phyloP scores from a whole-genome alignment of 2,888 invertebrate genomes.

The Plebejus melissa region DNA sequence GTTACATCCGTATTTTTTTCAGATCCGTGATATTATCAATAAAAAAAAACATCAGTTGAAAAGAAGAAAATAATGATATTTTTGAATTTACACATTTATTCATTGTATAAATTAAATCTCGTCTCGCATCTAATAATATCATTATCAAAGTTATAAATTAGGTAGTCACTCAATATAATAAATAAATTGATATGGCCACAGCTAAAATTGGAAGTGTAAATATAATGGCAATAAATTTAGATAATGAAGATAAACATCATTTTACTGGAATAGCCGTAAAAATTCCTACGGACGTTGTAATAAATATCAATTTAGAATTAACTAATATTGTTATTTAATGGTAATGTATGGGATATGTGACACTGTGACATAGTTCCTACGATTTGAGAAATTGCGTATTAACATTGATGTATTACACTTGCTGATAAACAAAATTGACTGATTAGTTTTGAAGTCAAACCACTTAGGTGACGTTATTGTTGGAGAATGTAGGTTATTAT shows the following conservation, averaged over 20 bases:
- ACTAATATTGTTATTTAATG: conserved; percentile 18
- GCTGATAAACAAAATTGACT: neutral
- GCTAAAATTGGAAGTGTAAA: conserved; percentile 15
- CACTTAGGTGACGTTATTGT: neutral
- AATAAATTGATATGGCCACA: conserved; percentile 18
- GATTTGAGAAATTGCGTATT: conserved; percentile 1
- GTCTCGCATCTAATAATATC: neutral
- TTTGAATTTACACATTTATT: neutral
- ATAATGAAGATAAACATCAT: conserved; percentile 16
- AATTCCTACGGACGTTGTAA: conserved; percentile 13
- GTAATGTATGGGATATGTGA: conserved; percentile 10
- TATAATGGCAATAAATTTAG: conserved; percentile 16
- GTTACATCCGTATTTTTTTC: too few relatives aligned
- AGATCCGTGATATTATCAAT: neutral
- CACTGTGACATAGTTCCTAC: conserved; percentile 1
- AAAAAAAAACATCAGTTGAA: neutral
- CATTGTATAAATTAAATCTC: neutral
- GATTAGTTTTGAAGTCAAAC: neutral
- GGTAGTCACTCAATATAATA: conserved; percentile 32
- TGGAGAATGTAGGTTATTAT: neutral
- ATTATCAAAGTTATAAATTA: conserved; percentile 36
- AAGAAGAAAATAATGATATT: neutral
- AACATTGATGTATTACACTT: neutral
- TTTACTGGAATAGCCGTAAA: conserved; percentile 22
- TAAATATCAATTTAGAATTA: conserved; percentile 12